Evolutionary conservation across 2,888 invertebrate species (phyloP), one percentile per base, ranked within the genome.

Genomic region (Agriopis leucophaearia): DNA sequence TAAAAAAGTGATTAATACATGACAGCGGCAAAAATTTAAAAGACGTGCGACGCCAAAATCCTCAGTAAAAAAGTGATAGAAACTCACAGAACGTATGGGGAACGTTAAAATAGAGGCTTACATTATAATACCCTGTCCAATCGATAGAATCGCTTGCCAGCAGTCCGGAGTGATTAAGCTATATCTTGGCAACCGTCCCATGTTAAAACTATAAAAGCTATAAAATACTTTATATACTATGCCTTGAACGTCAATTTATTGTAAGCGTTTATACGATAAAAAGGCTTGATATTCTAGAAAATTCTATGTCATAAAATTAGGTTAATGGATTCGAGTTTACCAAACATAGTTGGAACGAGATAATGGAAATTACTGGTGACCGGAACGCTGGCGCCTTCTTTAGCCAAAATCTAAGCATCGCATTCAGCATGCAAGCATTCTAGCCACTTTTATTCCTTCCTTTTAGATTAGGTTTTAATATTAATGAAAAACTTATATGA

Each of bases 141-240:
- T 61, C 61, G 47, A 60, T 58, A 27, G 52, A 18, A 38, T 60
- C 35, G 59, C 47, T 54, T 72, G 69, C 69, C 69, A 72, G 67
- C 58, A 56, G 55, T 48, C 47, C 8, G 48, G 38, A 54, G 71
- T 67, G 64, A 73, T 69, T 73, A 67, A 71, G 69, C 66, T 55
- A 66, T 67, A 51, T 69, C 71, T 73, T 73, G 73, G 73, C 73
- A 67, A 15, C 42, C 52, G 12, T 63, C 66, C 65, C 66, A 62
- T 57, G 56, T 61, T 42, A 52, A 66, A 61, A 42, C 60, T 66
- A 63, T 63, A 57, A 62, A 63, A 4, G 61, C 64, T 60, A 64
- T 69, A 64, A 69, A 64, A 51, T 61, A 42, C 60, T 60, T 57
- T 64, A 48, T 55, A 52, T 54, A 67, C 48, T 58, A 35, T 15